phyloP scores from a whole-genome alignment of 2,113 vertebrate species.

The Sprattus sprattus region DNA sequence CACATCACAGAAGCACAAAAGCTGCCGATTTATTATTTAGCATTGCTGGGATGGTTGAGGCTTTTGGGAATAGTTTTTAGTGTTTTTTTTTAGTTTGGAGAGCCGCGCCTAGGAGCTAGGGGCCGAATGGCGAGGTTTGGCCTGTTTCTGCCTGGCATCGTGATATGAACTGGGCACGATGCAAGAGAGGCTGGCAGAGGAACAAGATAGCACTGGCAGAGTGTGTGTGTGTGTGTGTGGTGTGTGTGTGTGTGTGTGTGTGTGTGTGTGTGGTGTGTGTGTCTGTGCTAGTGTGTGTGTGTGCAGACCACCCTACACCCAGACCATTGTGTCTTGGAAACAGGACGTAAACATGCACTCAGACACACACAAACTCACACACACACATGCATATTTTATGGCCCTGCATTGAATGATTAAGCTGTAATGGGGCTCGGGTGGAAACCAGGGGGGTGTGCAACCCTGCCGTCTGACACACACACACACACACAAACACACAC shows the following conservation, averaged over 20 bases:
- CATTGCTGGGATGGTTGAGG: neutral
- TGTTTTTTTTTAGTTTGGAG: neutral
- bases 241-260: slow-evolving; percentile 14
- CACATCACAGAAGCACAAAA: neutral
- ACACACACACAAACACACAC: too few relatives aligned
- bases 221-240: neutral
- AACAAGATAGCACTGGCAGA: neutral
- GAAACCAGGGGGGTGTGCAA: neutral
- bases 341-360: neutral
- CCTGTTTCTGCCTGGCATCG: slow-evolving; percentile 5
- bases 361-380: slow-evolving; percentile 3
- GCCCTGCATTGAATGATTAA: neutral
- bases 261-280: slow-evolving; percentile 11
- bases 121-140: neutral
- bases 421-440: neutral
- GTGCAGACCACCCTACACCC: neutral
- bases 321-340: neutral
- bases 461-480: neutral
- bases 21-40: neutral
- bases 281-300: neutral
- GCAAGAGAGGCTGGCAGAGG: neutral
- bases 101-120: neutral
- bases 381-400: slow-evolving; percentile 9
- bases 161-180: neutral
- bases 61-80: neutral